Base-by-base conservation (phyloP, 2,113 vertebrate genomes). In the Aix galericulata region DNA sequence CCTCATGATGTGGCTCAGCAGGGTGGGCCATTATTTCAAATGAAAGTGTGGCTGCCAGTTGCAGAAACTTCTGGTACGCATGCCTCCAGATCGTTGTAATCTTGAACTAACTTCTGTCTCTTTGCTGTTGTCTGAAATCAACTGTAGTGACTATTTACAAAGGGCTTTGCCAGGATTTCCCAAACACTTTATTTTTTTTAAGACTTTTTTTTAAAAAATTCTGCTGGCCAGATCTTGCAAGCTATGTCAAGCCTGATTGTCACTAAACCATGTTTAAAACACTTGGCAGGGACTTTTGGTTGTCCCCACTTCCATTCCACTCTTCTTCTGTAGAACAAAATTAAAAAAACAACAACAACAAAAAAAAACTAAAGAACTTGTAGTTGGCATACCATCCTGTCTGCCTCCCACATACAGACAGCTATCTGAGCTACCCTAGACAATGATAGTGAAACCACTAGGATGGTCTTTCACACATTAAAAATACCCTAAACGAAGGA, bases 11-110 rank as follows among this genome's bases (percentile, higher is more conserved):
- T 66, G n/a, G 44, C 83, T 82, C 88, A 93, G 96, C 60, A 85
- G 80, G 91, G 82, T 86, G 78, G 96, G 63, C 94, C 81, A 90
- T 93, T 96, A 96, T 95, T 97, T 94, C 74, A 95, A 93, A 90
- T 92, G 88, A 82, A 93, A 97, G 63, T 15, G 40, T 94, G 66
- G 75, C 52, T 85, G 91, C 63, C 86, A 96, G 87, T 34, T 81
- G 23, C 48, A 95, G 92, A 91, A 85, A 22, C 62, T 91, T 93
- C 67, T 29, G 29, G 79, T 42, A 79, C 4, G 8, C 9, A 21
- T 44, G 17, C 40, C 72, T 80, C 59, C 73, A 89, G 84, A 89
- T 53, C 52, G 67, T 67, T 42, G 72, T 84, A 78, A 91, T 46
- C 32, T 76, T 76, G 17, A 84, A 53, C 36, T 69, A 89, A 91